Evolutionary conservation across 2,113 vertebrate species (phyloP), one percentile per base, ranked within the genome.

Genomic region (Corydoras maculifer): DNA sequence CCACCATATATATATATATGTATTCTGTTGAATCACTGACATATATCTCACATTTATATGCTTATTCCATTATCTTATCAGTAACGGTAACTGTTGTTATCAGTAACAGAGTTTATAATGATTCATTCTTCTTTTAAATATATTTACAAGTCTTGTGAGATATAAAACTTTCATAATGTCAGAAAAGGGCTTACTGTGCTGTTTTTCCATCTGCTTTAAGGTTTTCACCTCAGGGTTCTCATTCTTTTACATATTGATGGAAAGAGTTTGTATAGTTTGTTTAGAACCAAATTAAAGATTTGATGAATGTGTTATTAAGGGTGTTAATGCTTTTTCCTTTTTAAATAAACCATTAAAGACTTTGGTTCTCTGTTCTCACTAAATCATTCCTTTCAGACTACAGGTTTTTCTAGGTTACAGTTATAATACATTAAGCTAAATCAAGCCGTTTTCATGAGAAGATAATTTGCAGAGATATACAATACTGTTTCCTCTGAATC

Each of bases 51-150:
- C 18, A 70, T 55, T 3, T 62, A 31, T 35, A 13, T 55, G 14
- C 11, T 13, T 13, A 55, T 13, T 13, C 53, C 11, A 55, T 4
- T 11, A 62, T 14, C 29, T 54, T 4, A 62, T 58, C 15, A 62
- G 9, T 14, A 48, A 53, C 58, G 50, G 15, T n/a, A n/a, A n/a
- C n/a, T n/a, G n/a, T n/a, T n/a, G n/a, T 54, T 4, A 62, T 58
- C 15, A 62, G 9, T 14, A 48, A 53, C 58, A 43, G 15, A n/a
- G 62, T 29, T 78, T 85, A 69, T 84, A 80, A 82, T 84, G 83
- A 85, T 87, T 88, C 88, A 85, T 88, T 87, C 83, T 87, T 82
- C 80, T 70, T 85, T 76, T 82, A 82, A 80, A 79, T 81, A 80
- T 85, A 84, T 81, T 76, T 76, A n/a, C 55, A 60, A 31, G 68